A percentile compares a stretch with the other conserved stretches of the same genome.
These are phyloP conservation scores for Clusia tigrina DNA, from an alignment of 2,888 invertebrate species.

Conservation along the genomic window DNA sequence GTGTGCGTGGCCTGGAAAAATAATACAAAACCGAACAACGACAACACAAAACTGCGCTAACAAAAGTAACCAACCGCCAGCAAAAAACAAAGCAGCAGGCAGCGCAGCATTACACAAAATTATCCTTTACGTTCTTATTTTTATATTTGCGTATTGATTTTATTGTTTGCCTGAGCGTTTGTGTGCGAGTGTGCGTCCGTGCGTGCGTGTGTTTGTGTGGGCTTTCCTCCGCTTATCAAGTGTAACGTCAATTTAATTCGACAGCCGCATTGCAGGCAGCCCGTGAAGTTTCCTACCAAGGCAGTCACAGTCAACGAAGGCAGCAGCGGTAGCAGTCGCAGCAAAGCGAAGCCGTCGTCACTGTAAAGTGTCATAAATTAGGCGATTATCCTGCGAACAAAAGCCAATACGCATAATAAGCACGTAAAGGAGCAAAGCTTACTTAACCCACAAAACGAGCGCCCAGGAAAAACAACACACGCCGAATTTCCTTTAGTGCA, in stretches of 20 bases:
- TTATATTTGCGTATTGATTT: conserved; percentile 7
- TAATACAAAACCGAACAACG: neutral
- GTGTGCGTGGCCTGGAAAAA: neutral
- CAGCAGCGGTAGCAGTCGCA: neutral
- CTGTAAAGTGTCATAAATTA: conserved; percentile 52
- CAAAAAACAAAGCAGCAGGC: neutral
- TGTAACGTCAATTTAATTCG: conserved; percentile 24
- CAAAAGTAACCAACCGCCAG: no score
- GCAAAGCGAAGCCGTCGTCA: neutral
- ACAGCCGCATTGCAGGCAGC: conserved; percentile 16
- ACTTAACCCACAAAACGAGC: neutral
- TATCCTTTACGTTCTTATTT: neutral
- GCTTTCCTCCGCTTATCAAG: neutral
- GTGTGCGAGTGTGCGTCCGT: conserved; percentile 5
- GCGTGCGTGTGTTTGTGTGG: neutral
- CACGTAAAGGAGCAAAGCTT: conserved; percentile 9
- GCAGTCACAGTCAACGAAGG: neutral
- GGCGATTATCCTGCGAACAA: conserved; percentile 54
- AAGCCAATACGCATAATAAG: conserved; percentile 10
- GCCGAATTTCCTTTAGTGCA: conserved; percentile 11
- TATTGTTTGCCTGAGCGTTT: neutral
- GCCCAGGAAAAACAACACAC: neutral
- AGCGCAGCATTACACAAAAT: neutral
- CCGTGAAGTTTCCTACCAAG: neutral
- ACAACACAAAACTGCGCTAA: neutral